Conservation (phyloP, 1,140 invertebrate species). For the Thrips palmi region DNA sequence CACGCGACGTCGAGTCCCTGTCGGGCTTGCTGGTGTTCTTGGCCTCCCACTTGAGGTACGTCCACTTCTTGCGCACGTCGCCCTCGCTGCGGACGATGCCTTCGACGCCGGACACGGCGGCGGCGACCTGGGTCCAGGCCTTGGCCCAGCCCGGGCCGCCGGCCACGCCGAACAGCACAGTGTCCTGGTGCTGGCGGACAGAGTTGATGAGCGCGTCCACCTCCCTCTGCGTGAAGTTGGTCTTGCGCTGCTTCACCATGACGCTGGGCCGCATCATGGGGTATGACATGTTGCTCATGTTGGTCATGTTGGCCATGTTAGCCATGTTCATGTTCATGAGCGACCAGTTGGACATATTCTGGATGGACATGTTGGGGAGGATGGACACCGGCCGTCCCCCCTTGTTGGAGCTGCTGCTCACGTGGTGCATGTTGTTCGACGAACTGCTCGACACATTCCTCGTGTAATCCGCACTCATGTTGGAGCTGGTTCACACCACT, state of each 20-base stretch:
- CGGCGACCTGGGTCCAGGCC: slow-evolving; percentile 17
- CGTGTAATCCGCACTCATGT: too few relatives aligned
- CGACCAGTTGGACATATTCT: too few relatives aligned
- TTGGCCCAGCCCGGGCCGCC: slow-evolving; percentile 16
- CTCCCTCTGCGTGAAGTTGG: slow-evolving; percentile 17
- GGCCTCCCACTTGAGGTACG: slow-evolving; percentile 18
- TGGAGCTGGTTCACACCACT: too few relatives aligned
- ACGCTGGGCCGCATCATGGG: neutral
- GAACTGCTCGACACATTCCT: too few relatives aligned
- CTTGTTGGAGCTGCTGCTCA: too few relatives aligned
- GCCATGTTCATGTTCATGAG: too few relatives aligned
- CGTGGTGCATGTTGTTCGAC: too few relatives aligned
- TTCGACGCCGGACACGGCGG: slow-evolving; percentile 15
- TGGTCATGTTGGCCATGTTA: too few relatives aligned
- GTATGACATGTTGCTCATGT: too few relatives aligned
- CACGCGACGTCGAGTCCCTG: slow-evolving; percentile 14
- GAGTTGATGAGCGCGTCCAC: slow-evolving; percentile 16
- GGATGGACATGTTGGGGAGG: too few relatives aligned
- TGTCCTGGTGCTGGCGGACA: slow-evolving; percentile 14
- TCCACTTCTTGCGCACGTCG: slow-evolving; percentile 18
- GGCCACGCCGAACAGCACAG: slow-evolving; percentile 17
- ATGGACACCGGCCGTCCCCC: too few relatives aligned
- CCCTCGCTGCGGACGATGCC: slow-evolving; percentile 16
- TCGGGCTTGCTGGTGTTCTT: slow-evolving; percentile 18
- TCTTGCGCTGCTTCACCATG: slow-evolving; percentile 16